A percentile compares a stretch with the other conserved stretches of the same genome.
Conservation (phyloP, 2,797 vertebrate species). For the Rhodeus uyekii region DNA sequence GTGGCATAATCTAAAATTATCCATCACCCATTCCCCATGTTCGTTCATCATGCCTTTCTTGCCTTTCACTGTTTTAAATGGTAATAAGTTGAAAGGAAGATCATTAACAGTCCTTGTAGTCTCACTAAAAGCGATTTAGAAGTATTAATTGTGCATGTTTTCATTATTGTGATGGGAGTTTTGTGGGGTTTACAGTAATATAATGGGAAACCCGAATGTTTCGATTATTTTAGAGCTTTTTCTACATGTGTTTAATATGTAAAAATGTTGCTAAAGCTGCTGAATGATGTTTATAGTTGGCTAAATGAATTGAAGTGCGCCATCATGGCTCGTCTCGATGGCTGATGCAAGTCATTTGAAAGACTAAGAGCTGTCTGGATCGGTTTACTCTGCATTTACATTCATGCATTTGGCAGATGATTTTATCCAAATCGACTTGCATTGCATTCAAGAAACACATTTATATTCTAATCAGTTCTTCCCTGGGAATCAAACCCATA, state of each 20-base stretch:
- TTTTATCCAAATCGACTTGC: too few relatives aligned
- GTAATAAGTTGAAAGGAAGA: background rate
- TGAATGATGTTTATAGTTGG: background rate
- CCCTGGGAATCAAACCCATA: too few relatives aligned
- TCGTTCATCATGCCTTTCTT: background rate
- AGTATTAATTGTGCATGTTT: background rate
- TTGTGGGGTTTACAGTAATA: background rate
- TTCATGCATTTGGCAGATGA: too few relatives aligned
- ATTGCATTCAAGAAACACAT: too few relatives aligned
- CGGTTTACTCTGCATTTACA: background rate
- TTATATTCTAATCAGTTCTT: too few relatives aligned
- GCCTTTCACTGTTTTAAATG: background rate
- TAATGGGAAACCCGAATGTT: background rate
- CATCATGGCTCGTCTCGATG: conserved; percentile 58
- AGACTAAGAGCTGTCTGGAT: background rate
- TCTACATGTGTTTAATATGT: background rate
- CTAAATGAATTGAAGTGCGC: background rate
- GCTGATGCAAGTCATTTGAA: conserved; percentile 78
- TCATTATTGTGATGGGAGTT: background rate
- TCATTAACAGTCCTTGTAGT: background rate
- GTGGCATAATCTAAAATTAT: conserved; percentile 42
- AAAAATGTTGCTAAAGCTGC: too few relatives aligned
- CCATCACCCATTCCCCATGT: background rate
- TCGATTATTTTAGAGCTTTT: background rate
- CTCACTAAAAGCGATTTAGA: background rate